Base-by-base conservation (phyloP, 2,113 vertebrate species). In the Cyanistes caeruleus region DNA sequence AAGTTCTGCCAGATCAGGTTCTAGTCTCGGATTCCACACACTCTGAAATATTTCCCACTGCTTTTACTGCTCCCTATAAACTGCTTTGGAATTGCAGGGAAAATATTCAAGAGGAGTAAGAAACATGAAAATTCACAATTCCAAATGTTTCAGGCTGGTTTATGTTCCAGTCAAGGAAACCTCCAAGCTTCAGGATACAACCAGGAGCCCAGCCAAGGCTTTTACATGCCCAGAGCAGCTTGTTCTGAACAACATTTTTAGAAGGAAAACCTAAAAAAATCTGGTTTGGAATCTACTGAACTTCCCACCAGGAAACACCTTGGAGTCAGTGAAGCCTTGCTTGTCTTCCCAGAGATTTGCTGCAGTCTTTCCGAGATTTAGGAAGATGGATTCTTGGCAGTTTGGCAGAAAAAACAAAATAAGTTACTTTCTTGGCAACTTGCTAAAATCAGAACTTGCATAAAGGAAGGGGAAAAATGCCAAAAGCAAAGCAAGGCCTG, bases 401-500 rank as follows among this genome's bases (percentile, higher is more conserved):
- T 24, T 83, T 69, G 79, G 73, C 74, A 68, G 44, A 33, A 77
- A 84, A 93, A 83, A 21, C 12, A 18, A 67, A 89, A 21, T 2
- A 60, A 75, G 41, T 91, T 84, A 31, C 48, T 91, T 87, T 48
- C 33, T 48, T 65, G 75, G 77, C 83, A 93, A 73, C 67, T 58
- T 44, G 22, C 9, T 84, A 43, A 88, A 94, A 85, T 92, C 67
- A 83, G 43, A 83, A 82, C 48, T 90, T 44, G 41, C 85, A 65
- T 28, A 27, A 78, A 88, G 81, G 27, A 84, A 87, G 78, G 44
- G 52, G 56, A 62, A 82, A 94, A 87, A 77, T 5, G 72, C 95
- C 96, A 95, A 89, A 87, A 97, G 78, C 84, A 62, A 91, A 94
- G 85, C 19, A 6, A 96, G 81, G 64, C 15, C 72, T 84, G 90